Evolutionary conservation across 1,140 invertebrate genomes (phyloP).

Genomic region (Phymastichus coffea): DNA sequence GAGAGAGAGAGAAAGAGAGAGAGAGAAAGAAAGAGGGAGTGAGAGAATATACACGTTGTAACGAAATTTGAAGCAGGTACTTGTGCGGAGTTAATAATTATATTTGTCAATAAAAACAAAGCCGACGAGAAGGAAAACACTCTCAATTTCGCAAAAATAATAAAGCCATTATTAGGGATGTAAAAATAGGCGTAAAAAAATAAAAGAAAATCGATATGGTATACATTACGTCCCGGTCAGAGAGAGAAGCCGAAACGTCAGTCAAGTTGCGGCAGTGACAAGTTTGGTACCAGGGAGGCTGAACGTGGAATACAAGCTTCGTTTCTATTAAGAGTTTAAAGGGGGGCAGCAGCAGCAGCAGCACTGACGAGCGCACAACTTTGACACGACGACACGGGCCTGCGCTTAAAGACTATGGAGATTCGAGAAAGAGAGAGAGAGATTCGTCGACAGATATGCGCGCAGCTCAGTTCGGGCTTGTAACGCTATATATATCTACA

Average conservation of each 20-base stretch:
- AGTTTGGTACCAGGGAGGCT: slow-evolving; percentile 28
- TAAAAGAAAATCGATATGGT: slow-evolving; percentile 26
- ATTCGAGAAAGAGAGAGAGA: not conserved
- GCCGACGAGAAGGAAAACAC: not conserved
- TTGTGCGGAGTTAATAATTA: no score
- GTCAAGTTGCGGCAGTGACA: slow-evolving; percentile 27
- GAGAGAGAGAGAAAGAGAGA: not conserved
- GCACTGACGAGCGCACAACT: no score
- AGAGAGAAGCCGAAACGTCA: slow-evolving; percentile 19
- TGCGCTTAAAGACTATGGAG: slow-evolving; percentile 40
- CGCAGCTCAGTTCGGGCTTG: no score
- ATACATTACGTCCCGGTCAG: slow-evolving; percentile 27
- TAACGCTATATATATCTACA: no score
- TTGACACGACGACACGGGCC: slow-evolving; percentile 44
- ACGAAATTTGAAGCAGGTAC: no score
- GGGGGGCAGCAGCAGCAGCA: slow-evolving; percentile 36
- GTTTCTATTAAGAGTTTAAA: slow-evolving; percentile 50
- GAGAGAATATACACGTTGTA: no score
- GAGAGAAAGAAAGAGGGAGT: not conserved
- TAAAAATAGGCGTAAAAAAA: slow-evolving; percentile 19
- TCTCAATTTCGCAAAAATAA: slow-evolving; percentile 11
- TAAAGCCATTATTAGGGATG: not conserved
- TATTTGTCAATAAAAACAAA: no score
- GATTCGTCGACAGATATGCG: no score
- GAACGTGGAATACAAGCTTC: slow-evolving; percentile 19